Evolutionary conservation across 2,888 invertebrate species (phyloP), one percentile per base, ranked within the genome.

Genomic region (Mythimna albipuncta): DNA sequence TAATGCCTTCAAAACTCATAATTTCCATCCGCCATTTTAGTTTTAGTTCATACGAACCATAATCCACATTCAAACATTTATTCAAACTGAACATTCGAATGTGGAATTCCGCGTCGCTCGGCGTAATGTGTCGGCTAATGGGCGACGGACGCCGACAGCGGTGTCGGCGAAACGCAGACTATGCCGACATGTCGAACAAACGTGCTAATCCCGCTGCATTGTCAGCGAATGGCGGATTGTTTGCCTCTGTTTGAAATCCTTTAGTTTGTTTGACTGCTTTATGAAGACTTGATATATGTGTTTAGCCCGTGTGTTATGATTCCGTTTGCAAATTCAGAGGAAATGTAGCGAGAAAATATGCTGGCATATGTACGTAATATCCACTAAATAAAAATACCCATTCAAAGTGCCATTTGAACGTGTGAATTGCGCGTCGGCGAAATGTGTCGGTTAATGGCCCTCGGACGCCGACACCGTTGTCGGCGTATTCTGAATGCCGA

Each of bases 311-410:
- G 52, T 54, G 13, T 57, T 70, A 70, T 41, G n/a, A 52, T 41
- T 62, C 35, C 11, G 26, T 32, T 62, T 64, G 57, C 52, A 81
- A 13, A 47, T 57, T 75, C 47, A 52, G n/a, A 61, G 50, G 44
- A 55, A 55, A 65, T 52, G 79, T 78, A 58, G 26, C 66, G 54
- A 64, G 69, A 52, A 69, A 73, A 83, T 79, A 74, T 74, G 66
- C 64, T 44, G 54, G 64, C 81, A 63, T 67, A 72, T 50, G 72
- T 55, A 65, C 44, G 68, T 65, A 63, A 79, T 77, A 83, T 61
- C 69, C 64, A 81, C 84, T 83, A 80, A 83, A 81, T 83, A 81
- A 83, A 83, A 83, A 83, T 72, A 75, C 70, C 80, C 81, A 75
- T 81, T 81, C 69, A 62, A 80, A 80, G 84, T 70, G 69, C 76